Conservation (phyloP, 2,797 vertebrate species). For the Acridotheres tristis region DNA sequence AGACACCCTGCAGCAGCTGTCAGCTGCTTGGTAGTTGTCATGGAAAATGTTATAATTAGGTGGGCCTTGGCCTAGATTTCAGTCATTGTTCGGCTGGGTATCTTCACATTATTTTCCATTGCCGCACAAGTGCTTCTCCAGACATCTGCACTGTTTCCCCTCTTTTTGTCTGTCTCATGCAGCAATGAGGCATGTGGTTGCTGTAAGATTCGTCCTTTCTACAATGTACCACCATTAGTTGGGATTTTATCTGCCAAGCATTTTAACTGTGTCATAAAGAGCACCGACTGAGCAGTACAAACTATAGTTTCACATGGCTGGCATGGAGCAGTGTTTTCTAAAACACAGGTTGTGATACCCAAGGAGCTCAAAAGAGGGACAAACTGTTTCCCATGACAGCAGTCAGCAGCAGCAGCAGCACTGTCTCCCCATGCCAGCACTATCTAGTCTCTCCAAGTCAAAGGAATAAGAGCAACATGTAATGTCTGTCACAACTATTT, state of each 20-base stretch:
- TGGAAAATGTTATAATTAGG: conserved; percentile 40
- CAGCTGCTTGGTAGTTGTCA: conserved; percentile 33
- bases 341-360: background rate
- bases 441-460: background rate
- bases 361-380: fast-evolving
- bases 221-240: background rate
- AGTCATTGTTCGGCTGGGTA: background rate
- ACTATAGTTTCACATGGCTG: background rate
- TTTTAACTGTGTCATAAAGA: background rate
- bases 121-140: background rate
- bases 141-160: background rate
- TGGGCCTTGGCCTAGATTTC: conserved; percentile 23
- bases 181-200: background rate
- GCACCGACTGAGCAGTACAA: background rate
- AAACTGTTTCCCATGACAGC: background rate
- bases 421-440: background rate
- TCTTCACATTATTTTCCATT: background rate
- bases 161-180: background rate
- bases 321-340: background rate
- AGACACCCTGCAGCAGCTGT: conserved; percentile 9
- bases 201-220: background rate
- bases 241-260: background rate
- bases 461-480: background rate
- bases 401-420: background rate
- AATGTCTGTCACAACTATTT: background rate